Evolutionary conservation across 2,113 vertebrate species (phyloP).

Genomic region (Chaetops frenatus): DNA sequence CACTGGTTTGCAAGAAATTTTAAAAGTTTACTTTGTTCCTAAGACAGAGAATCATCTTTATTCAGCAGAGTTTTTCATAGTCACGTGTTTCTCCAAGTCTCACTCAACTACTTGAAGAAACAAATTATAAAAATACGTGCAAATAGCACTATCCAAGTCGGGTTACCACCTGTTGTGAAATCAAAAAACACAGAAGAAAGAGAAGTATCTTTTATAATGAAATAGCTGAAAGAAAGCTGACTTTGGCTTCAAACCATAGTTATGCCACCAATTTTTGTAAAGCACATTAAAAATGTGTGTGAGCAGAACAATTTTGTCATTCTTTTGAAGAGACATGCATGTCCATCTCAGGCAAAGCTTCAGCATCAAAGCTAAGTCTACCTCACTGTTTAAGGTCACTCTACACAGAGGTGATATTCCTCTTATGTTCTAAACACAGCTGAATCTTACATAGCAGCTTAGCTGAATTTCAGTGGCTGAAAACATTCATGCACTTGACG

Average conservation of each 20-base stretch:
- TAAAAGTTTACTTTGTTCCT: background rate
- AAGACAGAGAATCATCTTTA: background rate
- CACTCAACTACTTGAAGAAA: background rate
- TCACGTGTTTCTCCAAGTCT: background rate
- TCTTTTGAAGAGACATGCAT: background rate
- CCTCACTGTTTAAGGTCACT: background rate
- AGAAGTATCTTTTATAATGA: background rate
- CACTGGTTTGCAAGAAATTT: background rate
- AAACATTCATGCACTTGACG: background rate
- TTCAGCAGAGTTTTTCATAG: background rate
- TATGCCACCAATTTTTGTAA: background rate
- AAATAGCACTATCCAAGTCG: rapidly evolving
- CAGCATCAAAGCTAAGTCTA: background rate
- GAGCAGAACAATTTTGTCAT: background rate
- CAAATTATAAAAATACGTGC: background rate
- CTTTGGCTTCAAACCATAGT: background rate
- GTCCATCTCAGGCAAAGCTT: background rate
- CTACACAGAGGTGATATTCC: background rate
- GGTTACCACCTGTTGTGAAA: background rate
- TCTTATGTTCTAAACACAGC: background rate
- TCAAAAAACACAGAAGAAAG: background rate
- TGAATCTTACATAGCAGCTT: background rate
- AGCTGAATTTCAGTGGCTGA: background rate
- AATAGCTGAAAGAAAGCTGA: background rate
- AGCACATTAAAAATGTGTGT: background rate